These are phyloP conservation scores for Chaunax sp. DNA, from an alignment of 2,797 vertebrate genomes.

Conservation along the genomic window DNA sequence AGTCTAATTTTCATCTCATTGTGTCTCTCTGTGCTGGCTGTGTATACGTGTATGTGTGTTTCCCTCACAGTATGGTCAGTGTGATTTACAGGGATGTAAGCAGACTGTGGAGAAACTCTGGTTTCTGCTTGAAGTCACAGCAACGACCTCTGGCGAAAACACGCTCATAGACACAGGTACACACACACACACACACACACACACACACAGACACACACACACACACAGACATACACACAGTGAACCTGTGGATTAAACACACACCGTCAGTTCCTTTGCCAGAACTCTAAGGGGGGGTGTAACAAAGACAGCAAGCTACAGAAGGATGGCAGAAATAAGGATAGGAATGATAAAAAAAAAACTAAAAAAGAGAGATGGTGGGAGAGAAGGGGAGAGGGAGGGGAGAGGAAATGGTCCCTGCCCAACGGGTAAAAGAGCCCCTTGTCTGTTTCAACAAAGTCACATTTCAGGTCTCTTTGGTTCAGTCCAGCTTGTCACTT, in stretches of 20 bases:
- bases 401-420: slow-evolving; percentile 55
- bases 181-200: slow-evolving; percentile 25
- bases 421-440: slow-evolving; percentile 70
- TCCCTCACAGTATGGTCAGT: slow-evolving; percentile 76
- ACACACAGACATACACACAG: slow-evolving; percentile 22
- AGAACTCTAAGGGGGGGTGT: slow-evolving; percentile 52
- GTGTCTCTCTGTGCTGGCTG: slow-evolving; percentile 27
- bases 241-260: slow-evolving; percentile 56
- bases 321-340: slow-evolving; percentile 37
- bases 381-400: slow-evolving; percentile 23
- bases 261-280: slow-evolving; percentile 64
- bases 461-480: slow-evolving; percentile 66
- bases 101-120: slow-evolving; percentile 80
- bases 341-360: slow-evolving; percentile 26
- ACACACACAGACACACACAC: slow-evolving; percentile 37
- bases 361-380: slow-evolving; percentile 49
- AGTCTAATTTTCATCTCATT: slow-evolving; percentile 1
- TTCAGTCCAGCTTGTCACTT: slow-evolving; percentile 32
- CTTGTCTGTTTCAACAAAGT: slow-evolving; percentile 76
- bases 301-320: slow-evolving; percentile 33
- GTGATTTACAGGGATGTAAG: slow-evolving; percentile 87
- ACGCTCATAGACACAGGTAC: slow-evolving; percentile 13
- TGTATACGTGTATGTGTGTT: slow-evolving; percentile 39
- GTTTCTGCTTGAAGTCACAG: slow-evolving; percentile 87
- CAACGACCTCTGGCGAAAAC: slow-evolving; percentile 65